Base-by-base conservation (phyloP, 2,113 vertebrate species). In the Mustela lutreola region DNA sequence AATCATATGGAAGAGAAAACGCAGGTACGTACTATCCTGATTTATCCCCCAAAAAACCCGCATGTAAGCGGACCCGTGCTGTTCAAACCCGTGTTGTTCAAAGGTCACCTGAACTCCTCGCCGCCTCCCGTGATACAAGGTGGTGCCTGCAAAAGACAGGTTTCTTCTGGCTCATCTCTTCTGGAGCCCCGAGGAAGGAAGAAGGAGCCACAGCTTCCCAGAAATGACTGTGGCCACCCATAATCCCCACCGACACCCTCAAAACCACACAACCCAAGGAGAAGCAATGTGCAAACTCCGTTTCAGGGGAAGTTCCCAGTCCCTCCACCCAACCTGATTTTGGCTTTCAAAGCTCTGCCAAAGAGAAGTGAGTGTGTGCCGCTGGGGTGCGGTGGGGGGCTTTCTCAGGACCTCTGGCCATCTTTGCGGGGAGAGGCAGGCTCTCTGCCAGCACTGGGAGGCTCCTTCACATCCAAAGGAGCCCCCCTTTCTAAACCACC, bases 381-480 rank as follows among this genome's bases (percentile, higher is more conserved):
- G 42, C 7, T 2, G 73, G 39, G 2, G 11, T 12, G 5, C 6
- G 10, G 4, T 0, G 0, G 26, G 4, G 26, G 7, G 26, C 12
- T 67, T 39, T 62, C 70, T 85, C 7, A 11, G 63, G 79, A 42
- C 10, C n/a, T 36, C 60, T 70, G 33, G 4, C 67, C 33, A 39
- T 26, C 18, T 39, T 7, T 28, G 58, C 4, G 67, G 67, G 26
- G 39, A 33, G 26, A 82, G 39, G 58, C 5, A 18, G 48, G 5
- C 24, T 76, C 22, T 81, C 33, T 12, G n/a, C 71, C 33, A 12
- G 36, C 45, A 1, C 36, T 2, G 53, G 53, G 71, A 85, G 36
- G n/a, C 36, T 18, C 24, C 31, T 94, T 63, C 89, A 81, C 2
- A 36, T 53, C 8, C 76, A 62, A 78, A 33, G 48, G 48, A 88